Conservation (phyloP, 1,140 invertebrate genomes). For the Leptestheria dahalacensis region DNA sequence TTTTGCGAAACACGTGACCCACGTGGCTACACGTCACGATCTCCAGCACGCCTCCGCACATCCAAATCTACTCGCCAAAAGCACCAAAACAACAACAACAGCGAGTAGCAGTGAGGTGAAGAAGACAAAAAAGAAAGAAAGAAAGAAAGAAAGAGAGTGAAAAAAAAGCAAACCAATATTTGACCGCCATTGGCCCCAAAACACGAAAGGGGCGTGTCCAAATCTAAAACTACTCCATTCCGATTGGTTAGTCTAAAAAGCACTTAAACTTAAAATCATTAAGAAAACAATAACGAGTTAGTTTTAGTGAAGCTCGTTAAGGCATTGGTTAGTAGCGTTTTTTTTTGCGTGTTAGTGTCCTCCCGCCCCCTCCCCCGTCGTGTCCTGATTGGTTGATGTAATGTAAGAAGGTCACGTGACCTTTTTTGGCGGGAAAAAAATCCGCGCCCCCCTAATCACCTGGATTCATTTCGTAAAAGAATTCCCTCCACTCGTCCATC, state of each 20-base stretch:
- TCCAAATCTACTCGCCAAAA: slow-evolving; percentile 60
- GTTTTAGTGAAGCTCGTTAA: background rate
- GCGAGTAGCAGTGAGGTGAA: too few species aligned
- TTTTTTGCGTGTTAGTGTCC: background rate
- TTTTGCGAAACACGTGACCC: slow-evolving; percentile 95
- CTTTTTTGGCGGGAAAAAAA: too few species aligned
- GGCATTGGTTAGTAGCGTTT: background rate
- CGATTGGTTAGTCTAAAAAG: background rate
- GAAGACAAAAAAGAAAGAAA: background rate
- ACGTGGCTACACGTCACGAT: slow-evolving; percentile 84
- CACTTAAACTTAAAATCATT: too few species aligned
- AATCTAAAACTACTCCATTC: background rate
- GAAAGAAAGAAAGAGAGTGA: background rate
- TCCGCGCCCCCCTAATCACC: too few species aligned
- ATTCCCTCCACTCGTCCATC: slow-evolving; percentile 88
- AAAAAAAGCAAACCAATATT: background rate
- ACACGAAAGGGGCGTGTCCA: background rate
- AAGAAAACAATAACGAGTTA: too few species aligned
- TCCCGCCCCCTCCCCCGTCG: too few species aligned
- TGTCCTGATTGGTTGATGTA: too few species aligned
- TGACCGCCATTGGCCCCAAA: too few species aligned
- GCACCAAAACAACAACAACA: too few species aligned
- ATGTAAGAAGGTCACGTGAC: too few species aligned
- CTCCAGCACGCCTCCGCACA: slow-evolving; percentile 85
- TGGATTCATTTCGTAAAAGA: slow-evolving; percentile 65